Percentiles rank a stretch among this genome's conserved stretches.
Conservation (phyloP, 2,797 vertebrate species). For the Myiothlypis chrysogaster region DNA sequence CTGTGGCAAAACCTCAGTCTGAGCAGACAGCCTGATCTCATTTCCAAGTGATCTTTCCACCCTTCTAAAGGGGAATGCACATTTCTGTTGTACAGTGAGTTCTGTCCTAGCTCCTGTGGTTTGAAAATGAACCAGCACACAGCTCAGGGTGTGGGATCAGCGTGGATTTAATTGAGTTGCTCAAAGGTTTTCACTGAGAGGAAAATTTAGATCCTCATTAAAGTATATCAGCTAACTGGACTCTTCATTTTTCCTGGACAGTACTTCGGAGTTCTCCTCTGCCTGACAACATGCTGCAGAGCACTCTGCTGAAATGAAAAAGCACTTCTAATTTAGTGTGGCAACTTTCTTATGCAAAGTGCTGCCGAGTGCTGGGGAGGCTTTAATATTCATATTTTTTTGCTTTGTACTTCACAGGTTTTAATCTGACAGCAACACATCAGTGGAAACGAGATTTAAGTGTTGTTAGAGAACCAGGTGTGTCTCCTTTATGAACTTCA, state of each 20-base stretch:
- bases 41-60: neutral
- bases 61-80: neutral
- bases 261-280: neutral
- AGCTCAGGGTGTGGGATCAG: neutral
- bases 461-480: neutral
- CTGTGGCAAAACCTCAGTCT: neutral
- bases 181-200: neutral
- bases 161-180: neutral
- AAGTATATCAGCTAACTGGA: neutral
- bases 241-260: neutral
- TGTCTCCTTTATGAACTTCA: neutral
- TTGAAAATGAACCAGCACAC: conserved; percentile 4
- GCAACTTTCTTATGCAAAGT: neutral
- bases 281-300: neutral
- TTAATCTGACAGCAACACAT: neutral
- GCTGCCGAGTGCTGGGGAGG: neutral
- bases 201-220: conserved; percentile 1
- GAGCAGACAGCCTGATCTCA: neutral
- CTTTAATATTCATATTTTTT: neutral
- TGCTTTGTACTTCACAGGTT: neutral
- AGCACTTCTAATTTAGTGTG: neutral
- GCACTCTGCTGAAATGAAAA: neutral
- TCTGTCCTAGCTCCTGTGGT: neutral
- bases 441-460: neutral
- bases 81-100: neutral